These are phyloP conservation scores for Sabellastarte sp. DNA, from an alignment of 2,888 invertebrate genomes.

Conservation along the genomic window DNA sequence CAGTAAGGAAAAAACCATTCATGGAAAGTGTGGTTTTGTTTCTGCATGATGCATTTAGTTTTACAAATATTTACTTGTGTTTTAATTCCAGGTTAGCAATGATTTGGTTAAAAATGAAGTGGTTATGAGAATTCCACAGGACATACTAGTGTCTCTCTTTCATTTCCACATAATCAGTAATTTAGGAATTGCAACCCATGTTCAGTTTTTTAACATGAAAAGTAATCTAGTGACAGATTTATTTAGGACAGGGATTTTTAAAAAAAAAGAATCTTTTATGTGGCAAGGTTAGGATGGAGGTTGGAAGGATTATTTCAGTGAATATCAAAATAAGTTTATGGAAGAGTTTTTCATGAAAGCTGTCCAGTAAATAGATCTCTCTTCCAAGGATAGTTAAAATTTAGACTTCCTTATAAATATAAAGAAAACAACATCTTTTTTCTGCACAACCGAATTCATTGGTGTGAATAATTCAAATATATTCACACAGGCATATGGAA, in stretches of 20 bases:
- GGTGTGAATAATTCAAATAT: no score
- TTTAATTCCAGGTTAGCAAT: background rate
- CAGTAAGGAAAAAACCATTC: no score
- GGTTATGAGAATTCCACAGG: background rate
- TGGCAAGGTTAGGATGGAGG: background rate
- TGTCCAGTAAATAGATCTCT: no score
- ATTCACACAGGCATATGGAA: no score
- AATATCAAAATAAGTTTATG: background rate
- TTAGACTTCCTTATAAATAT: no score
- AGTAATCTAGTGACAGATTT: background rate
- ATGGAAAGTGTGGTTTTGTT: no score
- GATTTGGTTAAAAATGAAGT: background rate
- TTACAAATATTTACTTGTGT: no score
- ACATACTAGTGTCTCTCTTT: background rate
- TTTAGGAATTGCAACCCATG: background rate
- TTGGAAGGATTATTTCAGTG: background rate
- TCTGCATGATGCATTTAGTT: no score
- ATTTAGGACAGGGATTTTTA: background rate
- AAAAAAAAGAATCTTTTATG: background rate
- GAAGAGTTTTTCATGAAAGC: background rate
- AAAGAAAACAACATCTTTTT: no score
- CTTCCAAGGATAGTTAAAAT: no score
- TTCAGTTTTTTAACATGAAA: background rate
- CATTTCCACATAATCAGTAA: background rate
- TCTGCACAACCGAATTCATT: no score